Evolutionary conservation across 2,888 invertebrate genomes (phyloP).

Genomic region (Acleris holmiana): DNA sequence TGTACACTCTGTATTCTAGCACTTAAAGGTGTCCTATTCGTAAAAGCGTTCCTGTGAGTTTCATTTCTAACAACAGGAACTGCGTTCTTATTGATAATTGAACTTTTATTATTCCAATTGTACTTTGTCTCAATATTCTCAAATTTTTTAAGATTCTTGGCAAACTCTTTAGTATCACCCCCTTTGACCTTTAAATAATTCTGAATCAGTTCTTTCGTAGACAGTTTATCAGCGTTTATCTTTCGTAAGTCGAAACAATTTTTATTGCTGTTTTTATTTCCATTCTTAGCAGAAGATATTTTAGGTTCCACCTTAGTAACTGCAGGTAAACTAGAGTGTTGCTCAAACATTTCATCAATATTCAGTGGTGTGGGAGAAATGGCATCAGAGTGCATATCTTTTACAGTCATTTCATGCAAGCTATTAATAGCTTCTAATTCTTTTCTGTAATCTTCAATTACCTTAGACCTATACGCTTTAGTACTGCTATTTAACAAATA

Average conservation of each 20-base stretch:
- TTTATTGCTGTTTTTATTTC: slow-evolving; percentile 26
- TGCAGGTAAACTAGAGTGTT: slow-evolving; percentile 55
- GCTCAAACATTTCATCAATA: slow-evolving; percentile 75
- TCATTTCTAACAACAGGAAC: slow-evolving; percentile 55
- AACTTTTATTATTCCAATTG: slow-evolving; percentile 68
- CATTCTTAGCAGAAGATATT: slow-evolving; percentile 43
- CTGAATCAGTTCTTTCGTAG: slow-evolving; percentile 76
- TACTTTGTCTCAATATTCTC: slow-evolving; percentile 61
- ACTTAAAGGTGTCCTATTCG: slow-evolving; percentile 61
- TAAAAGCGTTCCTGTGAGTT: slow-evolving; percentile 62
- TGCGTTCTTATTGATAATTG: slow-evolving; percentile 49
- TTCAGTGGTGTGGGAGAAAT: slow-evolving; percentile 75
- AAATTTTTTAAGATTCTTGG: slow-evolving; percentile 58
- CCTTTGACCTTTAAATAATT: slow-evolving; percentile 78
- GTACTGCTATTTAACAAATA: slow-evolving; percentile 75
- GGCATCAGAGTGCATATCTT: slow-evolving; percentile 76
- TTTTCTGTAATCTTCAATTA: slow-evolving; percentile 81
- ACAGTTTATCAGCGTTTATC: slow-evolving; percentile 69
- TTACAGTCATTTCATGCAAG: slow-evolving; percentile 75
- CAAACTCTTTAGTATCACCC: slow-evolving; percentile 54
- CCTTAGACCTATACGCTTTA: slow-evolving; percentile 80
- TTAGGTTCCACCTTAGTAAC: slow-evolving; percentile 47
- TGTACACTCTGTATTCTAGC: slow-evolving; percentile 73
- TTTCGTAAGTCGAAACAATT: slow-evolving; percentile 53
- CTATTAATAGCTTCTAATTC: slow-evolving; percentile 79